A percentile compares a stretch with the other conserved stretches of the same genome.
These are phyloP conservation scores for Dendronephthya gigantea DNA, from an alignment of 64 coral and sea anemone species.

Conservation along the genomic window DNA sequence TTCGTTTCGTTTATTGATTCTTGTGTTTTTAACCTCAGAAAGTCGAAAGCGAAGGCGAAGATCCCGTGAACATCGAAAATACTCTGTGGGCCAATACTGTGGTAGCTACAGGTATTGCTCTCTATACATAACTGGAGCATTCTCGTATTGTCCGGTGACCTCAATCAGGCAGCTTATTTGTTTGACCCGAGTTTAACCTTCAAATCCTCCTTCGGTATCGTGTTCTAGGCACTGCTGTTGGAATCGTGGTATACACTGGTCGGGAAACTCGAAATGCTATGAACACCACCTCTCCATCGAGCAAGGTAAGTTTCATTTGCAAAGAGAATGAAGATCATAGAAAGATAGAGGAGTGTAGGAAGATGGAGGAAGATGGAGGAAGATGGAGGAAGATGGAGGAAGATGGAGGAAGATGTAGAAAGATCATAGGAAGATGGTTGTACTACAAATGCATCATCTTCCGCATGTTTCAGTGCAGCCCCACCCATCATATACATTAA, in stretches of 20 bases:
- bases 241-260: constrained; percentile 80
- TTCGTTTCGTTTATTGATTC: not conserved
- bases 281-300: constrained; percentile 80
- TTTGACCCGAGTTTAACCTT: too few species aligned
- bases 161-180: too few species aligned
- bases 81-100: constrained; percentile 96
- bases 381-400: too few species aligned
- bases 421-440: too few species aligned
- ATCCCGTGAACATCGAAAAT: constrained; percentile 77
- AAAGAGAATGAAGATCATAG: too few species aligned
- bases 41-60: constrained; percentile 91
- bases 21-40: constrained; percentile 8
- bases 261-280: constrained; percentile 89
- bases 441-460: too few species aligned
- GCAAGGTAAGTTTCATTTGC: constrained; percentile 39
- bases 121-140: not conserved
- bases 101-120: constrained; percentile 59
- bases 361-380: too few species aligned
- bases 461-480: too few species aligned
- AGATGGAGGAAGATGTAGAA: too few species aligned
- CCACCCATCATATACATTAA: too few species aligned
- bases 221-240: constrained; percentile 82
- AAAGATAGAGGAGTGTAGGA: too few species aligned
- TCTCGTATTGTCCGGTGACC: too few species aligned
- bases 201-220: not conserved